Evolutionary conservation across 2,113 vertebrate genomes (phyloP).

Genomic region (Podarcis raffonei): DNA sequence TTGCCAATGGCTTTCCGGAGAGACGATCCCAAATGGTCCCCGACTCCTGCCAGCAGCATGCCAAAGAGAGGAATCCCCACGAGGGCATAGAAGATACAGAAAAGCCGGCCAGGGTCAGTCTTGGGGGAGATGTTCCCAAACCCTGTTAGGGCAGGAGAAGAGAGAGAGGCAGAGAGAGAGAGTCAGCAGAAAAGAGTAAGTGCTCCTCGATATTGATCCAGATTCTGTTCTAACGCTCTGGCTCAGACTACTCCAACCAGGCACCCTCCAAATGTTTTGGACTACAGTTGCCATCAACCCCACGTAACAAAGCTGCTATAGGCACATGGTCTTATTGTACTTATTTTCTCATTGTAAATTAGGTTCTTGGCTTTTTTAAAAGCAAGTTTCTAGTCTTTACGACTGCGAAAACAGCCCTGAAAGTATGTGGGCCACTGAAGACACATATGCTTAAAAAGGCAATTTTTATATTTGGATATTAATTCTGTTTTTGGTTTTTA

Average conservation of each 20-base stretch:
- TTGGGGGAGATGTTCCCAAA: slow-evolving; percentile 88
- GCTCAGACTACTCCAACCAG: background rate
- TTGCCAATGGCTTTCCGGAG: slow-evolving; percentile 85
- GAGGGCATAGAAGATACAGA: slow-evolving; percentile 90
- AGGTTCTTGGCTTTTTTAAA: background rate
- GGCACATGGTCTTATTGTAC: too few species aligned
- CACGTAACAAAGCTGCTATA: background rate
- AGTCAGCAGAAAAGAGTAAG: background rate
- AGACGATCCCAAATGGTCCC: slow-evolving; percentile 88
- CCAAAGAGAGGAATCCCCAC: slow-evolving; percentile 93
- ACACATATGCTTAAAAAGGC: too few species aligned
- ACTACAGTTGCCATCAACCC: background rate
- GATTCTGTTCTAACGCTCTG: background rate
- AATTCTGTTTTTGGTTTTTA: background rate
- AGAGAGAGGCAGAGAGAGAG: too few species aligned
- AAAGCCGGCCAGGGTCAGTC: slow-evolving; percentile 82
- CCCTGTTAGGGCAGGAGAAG: slow-evolving; percentile 67
- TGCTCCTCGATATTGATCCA: background rate
- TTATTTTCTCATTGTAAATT: too few species aligned
- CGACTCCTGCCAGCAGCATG: slow-evolving; percentile 88
- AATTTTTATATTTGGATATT: too few species aligned
- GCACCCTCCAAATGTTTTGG: background rate
- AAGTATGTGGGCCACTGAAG: too few species aligned
- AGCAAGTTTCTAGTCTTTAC: too few species aligned
- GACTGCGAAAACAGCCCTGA: too few species aligned